Evolutionary conservation across 1,140 invertebrate species (phyloP).

Genomic region (Penaeus chinensis): DNA sequence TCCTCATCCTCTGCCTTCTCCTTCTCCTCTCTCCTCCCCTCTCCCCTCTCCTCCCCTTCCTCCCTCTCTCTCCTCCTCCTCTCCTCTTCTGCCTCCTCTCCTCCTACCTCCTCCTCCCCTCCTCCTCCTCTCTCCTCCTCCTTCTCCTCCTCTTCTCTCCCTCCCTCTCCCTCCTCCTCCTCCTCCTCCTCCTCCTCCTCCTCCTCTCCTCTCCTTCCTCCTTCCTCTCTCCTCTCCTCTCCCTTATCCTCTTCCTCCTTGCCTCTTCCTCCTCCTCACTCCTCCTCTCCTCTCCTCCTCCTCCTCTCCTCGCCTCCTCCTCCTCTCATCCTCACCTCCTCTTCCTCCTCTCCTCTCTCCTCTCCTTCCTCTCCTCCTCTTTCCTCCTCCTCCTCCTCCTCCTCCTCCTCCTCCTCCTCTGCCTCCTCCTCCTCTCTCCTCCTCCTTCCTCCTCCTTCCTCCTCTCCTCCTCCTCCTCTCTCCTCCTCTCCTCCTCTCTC

Average conservation of each 20-base stretch:
- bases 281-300: not conserved
- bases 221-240: no score
- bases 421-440: no score
- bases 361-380: not conserved
- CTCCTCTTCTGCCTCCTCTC: not conserved
- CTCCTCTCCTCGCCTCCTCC: not conserved
- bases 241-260: not conserved
- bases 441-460: no score
- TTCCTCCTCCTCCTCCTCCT: not conserved
- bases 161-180: not conserved
- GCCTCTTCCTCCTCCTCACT: not conserved
- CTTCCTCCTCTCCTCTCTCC: not conserved
- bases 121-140: not conserved
- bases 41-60: no score
- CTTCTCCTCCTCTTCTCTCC: no score
- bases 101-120: not conserved
- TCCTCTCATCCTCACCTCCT: not conserved
- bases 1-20: not conserved
- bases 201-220: no score
- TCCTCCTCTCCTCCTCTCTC: not conserved
- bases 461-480: not conserved
- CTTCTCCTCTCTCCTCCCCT: no score
- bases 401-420: not conserved
- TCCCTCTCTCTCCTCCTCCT: no score
- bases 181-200: not conserved